Evolutionary conservation across 2,113 vertebrate genomes (phyloP).

Genomic region (Serinus canaria): DNA sequence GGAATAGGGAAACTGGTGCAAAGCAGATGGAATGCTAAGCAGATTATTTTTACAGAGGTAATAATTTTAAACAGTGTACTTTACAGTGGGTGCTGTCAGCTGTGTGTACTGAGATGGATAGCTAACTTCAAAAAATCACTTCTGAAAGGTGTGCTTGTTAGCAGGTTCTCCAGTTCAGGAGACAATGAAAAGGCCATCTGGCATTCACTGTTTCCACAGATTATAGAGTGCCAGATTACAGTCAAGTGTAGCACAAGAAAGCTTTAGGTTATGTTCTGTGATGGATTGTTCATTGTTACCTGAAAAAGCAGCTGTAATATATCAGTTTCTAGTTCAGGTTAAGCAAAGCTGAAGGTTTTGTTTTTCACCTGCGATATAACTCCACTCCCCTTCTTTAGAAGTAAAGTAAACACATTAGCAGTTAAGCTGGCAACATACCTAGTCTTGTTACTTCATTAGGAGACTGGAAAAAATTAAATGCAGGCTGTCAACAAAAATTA

Average conservation of each 20-base stretch:
- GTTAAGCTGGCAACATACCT: neutral
- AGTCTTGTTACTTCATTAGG: neutral
- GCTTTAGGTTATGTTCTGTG: slow-evolving; percentile 1
- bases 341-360: slow-evolving; percentile 14
- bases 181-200: neutral
- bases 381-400: neutral
- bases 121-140: neutral
- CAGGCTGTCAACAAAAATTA: neutral
- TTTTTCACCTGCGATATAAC: neutral
- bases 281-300: slow-evolving; percentile 19
- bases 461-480: neutral
- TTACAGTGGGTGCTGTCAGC: neutral
- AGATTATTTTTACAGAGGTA: neutral
- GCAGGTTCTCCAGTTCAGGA: neutral
- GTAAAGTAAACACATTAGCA: slow-evolving; percentile 1
- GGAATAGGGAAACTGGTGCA: neutral
- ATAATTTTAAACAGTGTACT: neutral
- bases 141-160: neutral
- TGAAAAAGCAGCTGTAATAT: neutral
- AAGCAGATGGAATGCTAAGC: slow-evolving; percentile 3
- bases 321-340: neutral
- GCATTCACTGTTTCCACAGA: neutral
- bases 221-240: neutral
- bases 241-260: neutral
- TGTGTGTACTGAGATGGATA: neutral